Conservation (phyloP, 1,140 invertebrate species). For the Saxidomus purpurata region DNA sequence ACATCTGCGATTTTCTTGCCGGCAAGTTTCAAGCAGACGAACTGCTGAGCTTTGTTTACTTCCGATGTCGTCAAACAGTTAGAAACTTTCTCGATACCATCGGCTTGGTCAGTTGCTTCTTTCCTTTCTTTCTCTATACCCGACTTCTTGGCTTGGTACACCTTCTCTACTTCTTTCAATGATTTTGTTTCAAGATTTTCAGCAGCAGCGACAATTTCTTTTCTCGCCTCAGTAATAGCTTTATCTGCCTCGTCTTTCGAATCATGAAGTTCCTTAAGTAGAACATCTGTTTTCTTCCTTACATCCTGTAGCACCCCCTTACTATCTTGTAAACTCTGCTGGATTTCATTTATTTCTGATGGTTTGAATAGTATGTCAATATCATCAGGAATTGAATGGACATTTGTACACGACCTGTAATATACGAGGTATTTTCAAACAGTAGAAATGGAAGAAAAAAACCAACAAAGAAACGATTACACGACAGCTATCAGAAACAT, state of each 20-base stretch:
- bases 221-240: not conserved
- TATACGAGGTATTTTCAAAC: not conserved
- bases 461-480: too few species aligned
- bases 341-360: not conserved
- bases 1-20: not conserved
- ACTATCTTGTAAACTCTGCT: not conserved
- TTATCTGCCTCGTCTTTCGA: not conserved
- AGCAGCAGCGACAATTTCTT: not conserved
- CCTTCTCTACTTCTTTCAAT: not conserved
- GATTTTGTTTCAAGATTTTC: not conserved
- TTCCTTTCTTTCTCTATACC: not conserved
- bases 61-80: not conserved
- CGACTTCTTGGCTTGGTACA: not conserved
- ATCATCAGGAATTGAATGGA: slow-evolving; percentile 7
- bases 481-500: too few species aligned
- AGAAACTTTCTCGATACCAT: not conserved
- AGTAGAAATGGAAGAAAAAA: too few species aligned
- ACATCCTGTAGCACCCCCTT: not conserved
- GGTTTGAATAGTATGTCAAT: not conserved
- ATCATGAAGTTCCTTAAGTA: not conserved
- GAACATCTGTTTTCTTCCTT: not conserved
- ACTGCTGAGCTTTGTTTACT: slow-evolving; percentile 5
- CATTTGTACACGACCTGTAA: not conserved
- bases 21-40: slow-evolving; percentile 21
- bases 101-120: not conserved